Evolutionary conservation across 2,113 vertebrate genomes (phyloP).

Genomic region (Pterocles orientalis): DNA sequence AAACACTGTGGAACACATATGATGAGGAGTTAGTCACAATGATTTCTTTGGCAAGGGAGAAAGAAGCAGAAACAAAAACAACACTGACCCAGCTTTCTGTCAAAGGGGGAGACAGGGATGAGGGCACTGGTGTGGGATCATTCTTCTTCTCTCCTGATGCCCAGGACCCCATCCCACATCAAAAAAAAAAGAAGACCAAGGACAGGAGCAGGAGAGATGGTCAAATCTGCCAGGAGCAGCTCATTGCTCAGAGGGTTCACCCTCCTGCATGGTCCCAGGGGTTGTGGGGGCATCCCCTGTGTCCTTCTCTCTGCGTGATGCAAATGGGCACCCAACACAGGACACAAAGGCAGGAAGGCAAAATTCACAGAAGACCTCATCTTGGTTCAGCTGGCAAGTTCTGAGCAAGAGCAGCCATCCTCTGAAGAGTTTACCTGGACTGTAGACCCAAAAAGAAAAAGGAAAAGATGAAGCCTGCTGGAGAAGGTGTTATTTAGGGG

Average conservation of each 20-base stretch:
- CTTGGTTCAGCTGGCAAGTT: background rate
- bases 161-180: background rate
- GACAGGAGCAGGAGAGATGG: background rate
- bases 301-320: background rate
- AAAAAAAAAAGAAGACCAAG: background rate
- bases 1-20: conserved; percentile 31
- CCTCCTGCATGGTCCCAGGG: accelerated
- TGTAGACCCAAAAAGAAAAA: background rate
- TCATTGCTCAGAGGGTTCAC: accelerated
- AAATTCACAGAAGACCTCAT: background rate
- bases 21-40: conserved; percentile 62
- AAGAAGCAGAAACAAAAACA: conserved; percentile 61
- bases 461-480: background rate
- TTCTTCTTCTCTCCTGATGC: background rate
- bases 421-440: background rate
- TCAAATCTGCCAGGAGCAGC: background rate
- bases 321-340: background rate
- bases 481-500: background rate
- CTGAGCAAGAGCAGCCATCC: background rate
- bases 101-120: background rate
- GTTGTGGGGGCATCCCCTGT: background rate
- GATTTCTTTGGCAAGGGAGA: conserved; percentile 54
- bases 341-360: background rate
- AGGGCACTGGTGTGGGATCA: background rate
- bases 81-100: conserved; percentile 32